These are phyloP conservation scores for Zaprionus camerounensis DNA, from an alignment of 1,140 invertebrate genomes.

Conservation along the genomic window DNA sequence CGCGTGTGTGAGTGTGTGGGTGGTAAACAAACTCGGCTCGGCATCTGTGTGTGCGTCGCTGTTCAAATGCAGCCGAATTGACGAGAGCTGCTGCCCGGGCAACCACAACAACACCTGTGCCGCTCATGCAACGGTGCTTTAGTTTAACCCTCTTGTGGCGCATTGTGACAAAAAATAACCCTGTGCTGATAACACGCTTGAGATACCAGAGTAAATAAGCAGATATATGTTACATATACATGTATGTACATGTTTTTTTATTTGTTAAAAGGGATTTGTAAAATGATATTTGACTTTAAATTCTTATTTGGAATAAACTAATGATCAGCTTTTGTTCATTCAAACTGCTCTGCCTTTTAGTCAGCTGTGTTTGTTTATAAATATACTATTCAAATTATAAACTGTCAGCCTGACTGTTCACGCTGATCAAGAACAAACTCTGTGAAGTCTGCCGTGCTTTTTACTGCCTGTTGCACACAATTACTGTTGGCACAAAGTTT, in stretches of 20 bases:
- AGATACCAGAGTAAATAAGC: background rate
- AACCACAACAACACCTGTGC: slow-evolving; percentile 17
- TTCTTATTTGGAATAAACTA: too few relatives aligned
- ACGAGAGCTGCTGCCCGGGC: slow-evolving; percentile 1
- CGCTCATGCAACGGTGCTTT: background rate
- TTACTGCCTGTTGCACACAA: too few relatives aligned
- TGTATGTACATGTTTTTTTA: too few relatives aligned
- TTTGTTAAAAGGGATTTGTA: background rate
- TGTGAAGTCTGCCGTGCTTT: too few relatives aligned
- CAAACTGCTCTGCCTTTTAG: too few relatives aligned
- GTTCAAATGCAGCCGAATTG: slow-evolving; percentile 5
- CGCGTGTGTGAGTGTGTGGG: background rate
- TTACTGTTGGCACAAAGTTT: too few relatives aligned
- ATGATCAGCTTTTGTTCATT: too few relatives aligned
- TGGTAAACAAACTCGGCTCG: slow-evolving; percentile 18
- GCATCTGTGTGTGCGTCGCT: slow-evolving; percentile 3
- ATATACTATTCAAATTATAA: too few relatives aligned
- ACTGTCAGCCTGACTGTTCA: too few relatives aligned
- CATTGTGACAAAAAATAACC: background rate
- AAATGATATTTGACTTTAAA: background rate
- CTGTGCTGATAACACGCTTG: background rate
- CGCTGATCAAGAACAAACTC: too few relatives aligned
- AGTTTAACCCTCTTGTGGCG: background rate
- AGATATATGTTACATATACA: background rate
- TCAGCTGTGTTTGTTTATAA: too few relatives aligned